A percentile compares a stretch with the other conserved stretches of the same genome.
These are phyloP conservation scores for Drosophila kuntzei DNA, from an alignment of 2,888 invertebrate species.

Conservation along the genomic window DNA sequence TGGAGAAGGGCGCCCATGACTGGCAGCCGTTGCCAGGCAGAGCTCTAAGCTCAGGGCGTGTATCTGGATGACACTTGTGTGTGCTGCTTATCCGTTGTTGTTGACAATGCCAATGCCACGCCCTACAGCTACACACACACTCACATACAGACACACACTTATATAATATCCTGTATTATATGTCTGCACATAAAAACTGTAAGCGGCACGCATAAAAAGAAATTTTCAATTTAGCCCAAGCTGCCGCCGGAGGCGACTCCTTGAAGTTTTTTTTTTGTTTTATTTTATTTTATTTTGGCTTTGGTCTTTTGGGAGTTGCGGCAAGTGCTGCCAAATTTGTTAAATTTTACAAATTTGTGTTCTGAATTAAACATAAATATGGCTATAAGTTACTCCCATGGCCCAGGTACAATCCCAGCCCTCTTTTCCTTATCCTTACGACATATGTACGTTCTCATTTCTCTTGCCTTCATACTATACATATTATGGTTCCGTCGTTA, in stretches of 20 bases:
- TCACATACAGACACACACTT: conserved; percentile 19
- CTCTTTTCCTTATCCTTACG: not conserved
- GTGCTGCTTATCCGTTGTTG: conserved; percentile 78
- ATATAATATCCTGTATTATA: conserved; percentile 60
- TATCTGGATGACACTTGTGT: conserved; percentile 72
- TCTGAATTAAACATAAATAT: conserved; percentile 73
- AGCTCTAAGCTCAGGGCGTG: conserved; percentile 40
- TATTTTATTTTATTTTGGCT: conserved; percentile 10
- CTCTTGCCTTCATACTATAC: conserved; percentile 6
- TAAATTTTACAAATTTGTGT: conserved; percentile 59
- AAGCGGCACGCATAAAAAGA: conserved; percentile 72
- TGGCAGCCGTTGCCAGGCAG: conserved; percentile 51
- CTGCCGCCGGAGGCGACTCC: conserved; percentile 49
- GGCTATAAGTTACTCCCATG: conserved; percentile 41
- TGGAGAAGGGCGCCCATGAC: conserved; percentile 32
- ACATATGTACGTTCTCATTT: conserved; percentile 13
- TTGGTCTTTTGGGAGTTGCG: conserved; percentile 40
- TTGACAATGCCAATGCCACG: conserved; percentile 78
- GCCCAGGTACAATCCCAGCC: conserved; percentile 12
- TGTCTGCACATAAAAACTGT: conserved; percentile 73
- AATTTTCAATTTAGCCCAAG: conserved; percentile 73
- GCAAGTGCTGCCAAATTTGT: conserved; percentile 51
- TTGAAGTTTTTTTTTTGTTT: conserved; percentile 25
- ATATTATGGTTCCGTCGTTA: conserved; percentile 8
- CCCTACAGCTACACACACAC: conserved; percentile 47